A percentile compares a stretch with the other conserved stretches of the same genome.
phyloP scores from a whole-genome alignment of 2,888 invertebrate species.

The Rotaria sp. region DNA sequence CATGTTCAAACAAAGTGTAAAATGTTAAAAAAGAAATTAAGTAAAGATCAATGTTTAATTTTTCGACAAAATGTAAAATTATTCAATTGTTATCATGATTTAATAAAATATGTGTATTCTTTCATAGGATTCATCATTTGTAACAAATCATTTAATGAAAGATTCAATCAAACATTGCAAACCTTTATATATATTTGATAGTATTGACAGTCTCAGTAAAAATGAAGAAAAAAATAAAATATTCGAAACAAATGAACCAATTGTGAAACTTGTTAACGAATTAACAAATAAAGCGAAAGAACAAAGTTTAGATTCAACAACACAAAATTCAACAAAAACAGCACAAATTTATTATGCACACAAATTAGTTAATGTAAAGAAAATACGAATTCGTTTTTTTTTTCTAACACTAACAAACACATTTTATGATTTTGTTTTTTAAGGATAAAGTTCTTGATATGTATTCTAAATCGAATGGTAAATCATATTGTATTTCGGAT shows the following conservation, averaged over 20 bases:
- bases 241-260: neutral
- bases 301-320: neutral
- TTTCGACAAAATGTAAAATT: neutral
- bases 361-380: neutral
- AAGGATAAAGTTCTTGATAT: neutral
- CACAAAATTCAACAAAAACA: neutral
- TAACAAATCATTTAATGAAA: neutral
- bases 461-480: neutral
- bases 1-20: neutral
- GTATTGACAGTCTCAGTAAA: neutral
- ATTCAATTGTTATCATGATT: too few relatives aligned
- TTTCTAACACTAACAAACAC: neutral
- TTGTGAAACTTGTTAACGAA: neutral
- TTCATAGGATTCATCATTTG: neutral
- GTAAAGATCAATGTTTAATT: neutral
- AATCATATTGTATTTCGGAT: slow-evolving; percentile 9
- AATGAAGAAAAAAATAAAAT: neutral
- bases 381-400: too few relatives aligned
- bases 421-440: neutral
- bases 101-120: too few relatives aligned
- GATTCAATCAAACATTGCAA: neutral
- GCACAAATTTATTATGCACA: neutral
- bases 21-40: neutral
- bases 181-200: neutral
- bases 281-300: neutral